Evolutionary conservation across 1,140 invertebrate genomes (phyloP), one percentile per base, ranked within the genome.

Genomic region (Anagrus nilaparvatae): DNA sequence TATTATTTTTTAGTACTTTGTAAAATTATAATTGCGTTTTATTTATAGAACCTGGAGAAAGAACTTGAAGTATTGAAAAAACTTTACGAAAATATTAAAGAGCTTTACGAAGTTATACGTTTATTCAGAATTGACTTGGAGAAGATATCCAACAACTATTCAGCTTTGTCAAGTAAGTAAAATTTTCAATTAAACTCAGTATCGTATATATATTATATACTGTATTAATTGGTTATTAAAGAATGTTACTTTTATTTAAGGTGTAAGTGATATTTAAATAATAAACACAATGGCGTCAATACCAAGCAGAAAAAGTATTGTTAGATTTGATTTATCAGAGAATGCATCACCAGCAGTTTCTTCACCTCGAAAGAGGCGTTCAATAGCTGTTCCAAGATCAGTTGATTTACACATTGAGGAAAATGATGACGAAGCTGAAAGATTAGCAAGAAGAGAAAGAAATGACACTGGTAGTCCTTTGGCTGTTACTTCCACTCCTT

Each of bases 371-470:
- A 44, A 56, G 1, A 42, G 54, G 19, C 56, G 58, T 17, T 59
- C 59, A 12, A 42, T 54, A 29, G 24, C 51, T 8, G 16, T 12
- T 10, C 48, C 37, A 14, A 47, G 36, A 5, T 1, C 29, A 19
- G 5, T 19, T 6, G 4, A 17, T 20, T 17, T 25, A 8, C 19
- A 28, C 23, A 23, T 63, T 3, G 40, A 37, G n/a, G 58, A 59
- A 33, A 67, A 67, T 46, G 62, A 67, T 25, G 65, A 69, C 43
- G 61, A 58, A 40, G 58, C 55, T 8, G 65, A 69, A 48, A 55
- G 59, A 35, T 43, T 49, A 3, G 49, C 46, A n/a, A 52, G 54
- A 19, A 45, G 63, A 28, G 49, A 59, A 29, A 36, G 34, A 14
- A 44, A 25, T 25, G 32, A 19, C 10, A 3, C 14, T 3, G 20